Percentiles rank a stretch among this genome's conserved stretches.
phyloP scores from a whole-genome alignment of 2,888 invertebrate genomes.

The Acrobasis repandana region DNA sequence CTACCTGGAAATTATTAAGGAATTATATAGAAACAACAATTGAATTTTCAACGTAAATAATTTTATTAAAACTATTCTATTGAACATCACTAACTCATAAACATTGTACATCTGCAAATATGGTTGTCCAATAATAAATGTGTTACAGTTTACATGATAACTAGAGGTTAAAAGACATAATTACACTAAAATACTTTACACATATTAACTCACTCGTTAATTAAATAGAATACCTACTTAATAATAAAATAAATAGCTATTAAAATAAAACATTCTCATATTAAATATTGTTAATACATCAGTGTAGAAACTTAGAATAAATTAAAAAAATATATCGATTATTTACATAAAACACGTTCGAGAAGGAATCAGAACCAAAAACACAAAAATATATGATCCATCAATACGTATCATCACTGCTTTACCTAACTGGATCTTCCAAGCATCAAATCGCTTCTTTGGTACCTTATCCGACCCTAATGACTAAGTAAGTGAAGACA shows the following conservation, averaged over 20 bases:
- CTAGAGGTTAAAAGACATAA: slow-evolving; percentile 55
- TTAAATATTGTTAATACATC: slow-evolving; percentile 68
- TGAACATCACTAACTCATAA: slow-evolving; percentile 83
- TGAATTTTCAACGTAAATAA: slow-evolving; percentile 82
- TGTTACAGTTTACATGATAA: slow-evolving; percentile 44
- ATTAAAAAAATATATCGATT: slow-evolving; percentile 52
- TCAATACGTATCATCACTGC: slow-evolving; percentile 23
- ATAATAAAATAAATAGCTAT: slow-evolving; percentile 75
- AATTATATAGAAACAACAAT: slow-evolving; percentile 55
- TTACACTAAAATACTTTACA: slow-evolving; percentile 72
- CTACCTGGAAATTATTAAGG: neutral
- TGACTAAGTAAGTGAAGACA: slow-evolving; percentile 33
- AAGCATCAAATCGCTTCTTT: slow-evolving; percentile 34
- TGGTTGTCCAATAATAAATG: slow-evolving; percentile 60
- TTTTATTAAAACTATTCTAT: slow-evolving; percentile 83
- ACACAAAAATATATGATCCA: slow-evolving; percentile 20
- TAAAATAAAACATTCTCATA: slow-evolving; percentile 70
- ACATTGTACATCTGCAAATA: slow-evolving; percentile 83
- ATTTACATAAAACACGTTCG: slow-evolving; percentile 43
- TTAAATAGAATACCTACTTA: slow-evolving; percentile 75
- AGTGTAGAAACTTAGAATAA: slow-evolving; percentile 61
- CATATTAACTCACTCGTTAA: slow-evolving; percentile 69
- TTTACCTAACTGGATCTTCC: slow-evolving; percentile 23
- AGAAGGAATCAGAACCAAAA: slow-evolving; percentile 34
- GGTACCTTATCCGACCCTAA: slow-evolving; percentile 24